These are phyloP conservation scores for Porites lobata DNA, from an alignment of 92 coral and sea anemone genomes.

Conservation along the genomic window DNA sequence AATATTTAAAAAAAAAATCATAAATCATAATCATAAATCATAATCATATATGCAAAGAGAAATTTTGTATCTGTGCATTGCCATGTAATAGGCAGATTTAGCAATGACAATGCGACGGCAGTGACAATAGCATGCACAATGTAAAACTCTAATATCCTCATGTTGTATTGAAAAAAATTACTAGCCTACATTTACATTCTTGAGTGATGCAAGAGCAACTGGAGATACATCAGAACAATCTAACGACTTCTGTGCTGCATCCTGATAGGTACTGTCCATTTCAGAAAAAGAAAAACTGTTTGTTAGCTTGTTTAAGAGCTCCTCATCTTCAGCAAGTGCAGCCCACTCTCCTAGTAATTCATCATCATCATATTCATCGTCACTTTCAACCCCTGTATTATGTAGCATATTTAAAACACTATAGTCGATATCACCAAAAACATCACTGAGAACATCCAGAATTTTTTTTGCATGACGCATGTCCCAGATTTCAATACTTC, in stretches of 20 bases:
- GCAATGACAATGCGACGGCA: neutral
- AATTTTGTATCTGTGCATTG: no score
- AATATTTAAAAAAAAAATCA: no score
- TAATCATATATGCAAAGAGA: no score
- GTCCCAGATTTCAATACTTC: constrained; percentile 62
- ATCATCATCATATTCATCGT: constrained; percentile 14
- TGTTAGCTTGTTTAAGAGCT: constrained; percentile 39
- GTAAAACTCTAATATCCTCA: neutral
- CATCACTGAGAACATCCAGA: constrained; percentile 16
- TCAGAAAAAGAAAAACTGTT: constrained; percentile 49
- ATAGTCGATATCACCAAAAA: constrained; percentile 5
- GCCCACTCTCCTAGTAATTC: constrained; percentile 47
- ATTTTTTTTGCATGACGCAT: constrained; percentile 42
- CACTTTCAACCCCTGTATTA: neutral
- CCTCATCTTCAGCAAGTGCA: constrained; percentile 41
- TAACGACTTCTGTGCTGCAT: constrained; percentile 4
- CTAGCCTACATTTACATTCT: constrained; percentile 7
- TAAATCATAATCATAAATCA: no score
- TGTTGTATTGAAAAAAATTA: neutral
- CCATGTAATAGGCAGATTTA: no score
- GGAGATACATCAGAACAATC: constrained; percentile 14
- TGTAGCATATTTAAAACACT: neutral
- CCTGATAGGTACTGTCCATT: constrained; percentile 27
- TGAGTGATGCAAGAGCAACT: constrained; percentile 15
- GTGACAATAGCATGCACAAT: neutral